Conservation (phyloP, 2,113 vertebrate species). For the Charina bottae region DNA sequence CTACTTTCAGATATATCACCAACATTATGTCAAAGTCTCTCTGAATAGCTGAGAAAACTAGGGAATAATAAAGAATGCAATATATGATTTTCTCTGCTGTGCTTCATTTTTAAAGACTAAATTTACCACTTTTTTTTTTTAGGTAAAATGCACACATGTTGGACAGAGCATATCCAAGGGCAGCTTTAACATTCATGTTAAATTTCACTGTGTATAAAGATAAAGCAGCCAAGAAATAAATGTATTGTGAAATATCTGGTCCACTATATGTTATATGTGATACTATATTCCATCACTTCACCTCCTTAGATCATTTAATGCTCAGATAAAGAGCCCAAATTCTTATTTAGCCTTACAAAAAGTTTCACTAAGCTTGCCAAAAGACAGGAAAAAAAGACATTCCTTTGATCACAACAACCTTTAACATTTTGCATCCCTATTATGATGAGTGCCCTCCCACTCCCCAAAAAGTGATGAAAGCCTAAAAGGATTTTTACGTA, state of each 20-base stretch:
- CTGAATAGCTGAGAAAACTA: background rate
- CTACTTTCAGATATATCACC: background rate
- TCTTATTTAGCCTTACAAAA: slow-evolving; percentile 69
- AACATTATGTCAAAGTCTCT: background rate
- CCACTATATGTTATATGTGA: slow-evolving; percentile 22
- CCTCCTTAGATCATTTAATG: slow-evolving; percentile 24
- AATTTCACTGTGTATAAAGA: background rate
- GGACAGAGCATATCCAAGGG: background rate
- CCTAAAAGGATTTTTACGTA: slow-evolving; percentile 24
- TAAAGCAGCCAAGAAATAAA: slow-evolving; percentile 19
- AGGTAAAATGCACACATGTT: background rate
- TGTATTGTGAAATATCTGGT: slow-evolving; percentile 4
- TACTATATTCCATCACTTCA: slow-evolving; percentile 32
- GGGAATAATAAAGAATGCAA: background rate
- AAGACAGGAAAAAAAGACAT: background rate
- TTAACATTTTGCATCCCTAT: background rate
- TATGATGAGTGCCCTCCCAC: background rate
- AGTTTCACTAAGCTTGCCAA: slow-evolving; percentile 40
- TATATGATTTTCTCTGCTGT: background rate
- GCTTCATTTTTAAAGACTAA: background rate
- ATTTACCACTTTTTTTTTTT: background rate
- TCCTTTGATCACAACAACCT: slow-evolving; percentile 34
- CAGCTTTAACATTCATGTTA: background rate
- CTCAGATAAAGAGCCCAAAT: slow-evolving; percentile 34
- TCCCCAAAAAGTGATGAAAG: slow-evolving; percentile 36